A percentile compares a stretch with the other conserved stretches of the same genome.
phyloP scores from a whole-genome alignment of 2,113 vertebrate genomes.

The Tapirus terrestris region DNA sequence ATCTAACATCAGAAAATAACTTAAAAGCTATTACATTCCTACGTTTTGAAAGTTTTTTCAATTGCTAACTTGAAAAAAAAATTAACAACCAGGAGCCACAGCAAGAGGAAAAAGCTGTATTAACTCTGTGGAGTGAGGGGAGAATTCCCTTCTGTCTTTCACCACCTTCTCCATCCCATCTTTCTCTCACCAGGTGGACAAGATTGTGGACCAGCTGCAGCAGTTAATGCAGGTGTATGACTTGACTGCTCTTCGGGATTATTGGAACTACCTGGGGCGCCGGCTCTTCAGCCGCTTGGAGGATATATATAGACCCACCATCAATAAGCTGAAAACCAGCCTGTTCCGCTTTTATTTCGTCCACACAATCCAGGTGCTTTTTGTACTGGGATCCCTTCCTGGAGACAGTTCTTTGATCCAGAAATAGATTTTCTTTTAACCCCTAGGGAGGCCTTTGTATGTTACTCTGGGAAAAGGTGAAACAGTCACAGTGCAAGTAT shows the following conservation, averaged over 20 bases:
- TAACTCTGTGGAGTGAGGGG: not conserved
- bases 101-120: not conserved
- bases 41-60: not conserved
- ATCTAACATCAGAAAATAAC: not conserved
- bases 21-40: not conserved
- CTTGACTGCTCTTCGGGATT: slow-evolving; percentile 93
- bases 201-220: slow-evolving; percentile 97
- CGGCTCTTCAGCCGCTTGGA: slow-evolving; percentile 96
- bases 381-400: not conserved
- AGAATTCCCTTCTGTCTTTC: not conserved
- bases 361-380: slow-evolving; percentile 90
- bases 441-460: not conserved
- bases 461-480: not conserved
- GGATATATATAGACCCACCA: slow-evolving; percentile 94
- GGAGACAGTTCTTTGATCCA: slow-evolving; percentile 18
- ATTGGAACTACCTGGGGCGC: slow-evolving; percentile 95
- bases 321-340: slow-evolving; percentile 96
- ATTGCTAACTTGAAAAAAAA: not conserved
- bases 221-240: slow-evolving; percentile 94
- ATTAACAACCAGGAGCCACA: not conserved
- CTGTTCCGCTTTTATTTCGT: slow-evolving; percentile 96
- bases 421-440: slow-evolving; percentile 18
- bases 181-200: slow-evolving; percentile 91
- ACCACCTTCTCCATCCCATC: not conserved
- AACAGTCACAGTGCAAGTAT: not conserved